Evolutionary conservation across 2,113 vertebrate genomes (phyloP).

Genomic region (Callipepla squamata): DNA sequence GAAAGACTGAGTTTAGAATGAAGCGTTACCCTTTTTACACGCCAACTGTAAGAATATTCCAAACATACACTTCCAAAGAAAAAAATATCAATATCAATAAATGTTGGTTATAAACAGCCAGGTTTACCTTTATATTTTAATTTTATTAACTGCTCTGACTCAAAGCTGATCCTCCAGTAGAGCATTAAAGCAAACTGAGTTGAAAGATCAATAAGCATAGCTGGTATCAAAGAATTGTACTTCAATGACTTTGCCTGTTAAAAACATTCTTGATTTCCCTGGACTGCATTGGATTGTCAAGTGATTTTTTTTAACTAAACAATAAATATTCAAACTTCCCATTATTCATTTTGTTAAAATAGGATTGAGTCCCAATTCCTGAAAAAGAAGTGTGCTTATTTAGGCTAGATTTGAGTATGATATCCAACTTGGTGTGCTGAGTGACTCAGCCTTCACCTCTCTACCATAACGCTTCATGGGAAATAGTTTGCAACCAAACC

Average conservation of each 20-base stretch:
- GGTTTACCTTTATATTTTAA: neutral
- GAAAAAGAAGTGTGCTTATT: neutral
- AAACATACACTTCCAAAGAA: neutral
- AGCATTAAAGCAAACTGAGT: neutral
- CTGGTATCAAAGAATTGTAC: neutral
- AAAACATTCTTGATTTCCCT: neutral
- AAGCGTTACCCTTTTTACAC: neutral
- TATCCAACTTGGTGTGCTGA: neutral
- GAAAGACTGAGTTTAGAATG: neutral
- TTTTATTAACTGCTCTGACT: neutral
- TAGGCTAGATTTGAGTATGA: neutral
- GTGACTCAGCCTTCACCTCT: neutral
- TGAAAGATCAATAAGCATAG: neutral
- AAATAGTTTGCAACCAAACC: neutral
- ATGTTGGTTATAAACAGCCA: neutral
- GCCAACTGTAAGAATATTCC: neutral
- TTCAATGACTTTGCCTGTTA: neutral
- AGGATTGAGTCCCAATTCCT: neutral
- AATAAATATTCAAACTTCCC: neutral
- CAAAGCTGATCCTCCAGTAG: neutral
- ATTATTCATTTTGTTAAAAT: neutral
- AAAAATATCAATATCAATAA: neutral
- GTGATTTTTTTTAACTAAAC: neutral
- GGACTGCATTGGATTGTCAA: neutral
- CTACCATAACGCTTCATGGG: neutral